Conservation (phyloP, 2,113 vertebrate species). For the Dinomys branickii region DNA sequence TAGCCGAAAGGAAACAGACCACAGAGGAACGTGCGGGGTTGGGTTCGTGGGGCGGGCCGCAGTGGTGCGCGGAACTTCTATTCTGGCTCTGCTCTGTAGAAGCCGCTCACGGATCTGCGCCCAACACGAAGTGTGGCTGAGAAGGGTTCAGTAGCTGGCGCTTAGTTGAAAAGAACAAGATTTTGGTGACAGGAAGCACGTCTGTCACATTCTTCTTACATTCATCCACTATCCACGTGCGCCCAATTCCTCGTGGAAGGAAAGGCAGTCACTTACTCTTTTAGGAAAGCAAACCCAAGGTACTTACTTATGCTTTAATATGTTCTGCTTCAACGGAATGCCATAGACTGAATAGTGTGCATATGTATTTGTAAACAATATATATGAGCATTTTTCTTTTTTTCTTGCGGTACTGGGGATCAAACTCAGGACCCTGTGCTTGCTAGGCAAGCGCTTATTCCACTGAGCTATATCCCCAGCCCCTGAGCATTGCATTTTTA, state of each 20-base stretch:
- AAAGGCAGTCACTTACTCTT: neutral
- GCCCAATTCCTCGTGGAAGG: neutral
- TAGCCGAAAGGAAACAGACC: neutral
- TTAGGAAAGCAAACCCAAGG: neutral
- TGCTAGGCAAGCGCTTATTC: no score
- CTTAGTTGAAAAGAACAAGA: neutral
- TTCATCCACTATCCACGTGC: neutral
- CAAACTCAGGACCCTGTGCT: no score
- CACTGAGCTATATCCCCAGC: no score
- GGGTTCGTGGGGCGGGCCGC: neutral
- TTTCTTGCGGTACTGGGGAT: no score
- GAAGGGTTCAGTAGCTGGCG: neutral
- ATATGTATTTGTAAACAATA: neutral
- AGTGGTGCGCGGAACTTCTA: neutral
- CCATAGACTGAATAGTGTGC: no score
- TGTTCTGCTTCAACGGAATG: neutral
- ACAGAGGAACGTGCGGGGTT: neutral
- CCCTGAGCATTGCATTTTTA: neutral
- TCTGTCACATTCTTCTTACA: neutral
- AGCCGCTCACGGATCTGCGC: neutral
- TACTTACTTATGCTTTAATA: neutral
- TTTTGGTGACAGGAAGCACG: neutral
- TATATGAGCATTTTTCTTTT: neutral
- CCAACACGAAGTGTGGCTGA: neutral
- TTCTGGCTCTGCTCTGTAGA: neutral